Base-by-base conservation (phyloP, 2,888 invertebrate genomes). In the Blastobasis adustella region DNA sequence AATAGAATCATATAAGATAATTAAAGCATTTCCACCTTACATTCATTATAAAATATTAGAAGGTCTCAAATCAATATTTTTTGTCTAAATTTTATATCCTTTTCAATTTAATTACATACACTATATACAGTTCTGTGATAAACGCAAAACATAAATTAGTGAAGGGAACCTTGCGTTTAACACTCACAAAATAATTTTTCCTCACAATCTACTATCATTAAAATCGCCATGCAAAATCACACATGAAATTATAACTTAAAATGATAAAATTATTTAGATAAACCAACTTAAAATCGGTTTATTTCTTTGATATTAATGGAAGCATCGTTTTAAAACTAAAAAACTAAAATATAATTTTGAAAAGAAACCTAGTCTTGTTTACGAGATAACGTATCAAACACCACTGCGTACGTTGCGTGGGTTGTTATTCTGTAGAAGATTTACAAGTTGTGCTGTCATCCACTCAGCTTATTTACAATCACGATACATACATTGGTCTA, bases 221-320 rank as follows among this genome's bases (percentile, higher is more conserved):
- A 80, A 82, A 79, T 84, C 83, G 83, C 85, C 77, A 80, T 81
- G 80, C 83, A 82, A 82, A 81, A 85, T 85, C 87, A 86, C 87
- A 85, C 78, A 70, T 67, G 76, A 82, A 82, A 71, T 76, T 68
- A 69, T 77, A 80, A 79, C 77, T 79, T 79, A 75, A 81, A 76
- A 63, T 77, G 79, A 82, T 80, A 81, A 69, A 79, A 73, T 76
- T 76, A 76, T 75, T 73, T 78, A 80, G 62, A 79, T 74, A 79
- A 80, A 78, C 71, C 87, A 79, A 88, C 88, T 87, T 85, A 73
- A 59, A 86, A 88, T 82, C 74, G 86, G 72, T 76, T 78, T 66
- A 80, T 79, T 76, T 88, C 88, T 88, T 88, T 88, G 88, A 88
- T 87, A 88, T 86, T 79, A 85, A 80, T 88, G 88, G 88, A 88